Evolutionary conservation across 2,797 vertebrate species (phyloP).

Genomic region (Percopsis omiscomaycus): DNA sequence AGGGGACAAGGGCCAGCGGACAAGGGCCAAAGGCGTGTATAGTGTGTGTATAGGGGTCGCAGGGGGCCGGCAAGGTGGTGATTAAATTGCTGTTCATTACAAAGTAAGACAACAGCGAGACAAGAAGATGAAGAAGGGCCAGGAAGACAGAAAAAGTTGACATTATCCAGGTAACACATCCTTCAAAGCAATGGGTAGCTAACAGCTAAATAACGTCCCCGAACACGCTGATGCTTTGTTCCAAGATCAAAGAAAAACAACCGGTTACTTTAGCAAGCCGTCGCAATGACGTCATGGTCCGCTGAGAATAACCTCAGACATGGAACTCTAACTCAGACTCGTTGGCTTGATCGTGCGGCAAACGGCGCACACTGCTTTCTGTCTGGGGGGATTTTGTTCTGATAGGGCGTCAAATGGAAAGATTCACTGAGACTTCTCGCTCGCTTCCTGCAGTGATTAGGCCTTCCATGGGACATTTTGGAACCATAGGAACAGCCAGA

Average conservation of each 20-base stretch:
- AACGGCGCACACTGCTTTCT: too few species aligned
- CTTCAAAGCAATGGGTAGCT: slow-evolving; percentile 62
- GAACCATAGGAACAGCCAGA: too few species aligned
- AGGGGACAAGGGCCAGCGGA: slow-evolving; percentile 6
- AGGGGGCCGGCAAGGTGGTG: slow-evolving; percentile 5
- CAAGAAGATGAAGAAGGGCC: slow-evolving; percentile 45
- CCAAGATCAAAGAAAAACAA: slow-evolving; percentile 64
- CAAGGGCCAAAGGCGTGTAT: not conserved
- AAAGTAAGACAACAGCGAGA: slow-evolving; percentile 63
- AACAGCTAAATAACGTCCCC: slow-evolving; percentile 53
- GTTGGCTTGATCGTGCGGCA: not conserved
- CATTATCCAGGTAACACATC: slow-evolving; percentile 70
- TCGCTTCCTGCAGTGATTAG: too few species aligned
- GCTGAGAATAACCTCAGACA: slow-evolving; percentile 46
- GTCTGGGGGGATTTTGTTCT: too few species aligned
- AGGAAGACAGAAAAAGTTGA: slow-evolving; percentile 50
- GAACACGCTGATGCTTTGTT: slow-evolving; percentile 52
- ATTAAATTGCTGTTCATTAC: slow-evolving; percentile 36
- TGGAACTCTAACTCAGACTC: not conserved
- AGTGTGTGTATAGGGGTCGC: not conserved
- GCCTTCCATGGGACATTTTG: too few species aligned
- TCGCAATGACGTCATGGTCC: slow-evolving; percentile 54
- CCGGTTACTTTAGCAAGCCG: slow-evolving; percentile 44
- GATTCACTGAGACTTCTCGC: too few species aligned
- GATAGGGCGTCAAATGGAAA: too few species aligned